Evolutionary conservation across 2,888 invertebrate genomes (phyloP), one percentile per base, ranked within the genome.

Genomic region (Trachelus stipa): DNA sequence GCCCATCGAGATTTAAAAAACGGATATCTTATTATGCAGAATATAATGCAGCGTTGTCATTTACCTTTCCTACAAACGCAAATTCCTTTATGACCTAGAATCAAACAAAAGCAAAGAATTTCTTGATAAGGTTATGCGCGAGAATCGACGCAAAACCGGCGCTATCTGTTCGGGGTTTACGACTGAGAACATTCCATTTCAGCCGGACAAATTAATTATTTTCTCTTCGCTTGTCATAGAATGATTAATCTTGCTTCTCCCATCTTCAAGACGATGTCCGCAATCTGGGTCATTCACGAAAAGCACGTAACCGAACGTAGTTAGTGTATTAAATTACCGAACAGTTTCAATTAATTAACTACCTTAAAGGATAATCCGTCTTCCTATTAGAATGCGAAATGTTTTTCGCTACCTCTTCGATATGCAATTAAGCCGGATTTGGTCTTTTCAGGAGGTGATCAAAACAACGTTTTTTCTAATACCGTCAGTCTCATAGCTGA

Each of bases 271-370:
- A 80, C 81, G 79, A 81, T 81, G 83, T 85, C 82, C 83, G 81
- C 82, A 84, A 84, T 83, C 83, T 84, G 82, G 85, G 84, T 86
- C 87, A 84, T 84, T 85, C 81, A 76, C 78, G 82, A 69, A 75
- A 81, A 82, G 73, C 82, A 77, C 79, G 76, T 73, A 69, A 56
- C 74, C 75, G 68, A 79, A 84, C 78, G 82, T 81, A 87, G 82
- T 85, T 81, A 68, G 78, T 85, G 78, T 83, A 84, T 87, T 85
- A 82, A 88, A 88, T 86, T 84, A 87, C 80, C 83, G 80, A 76
- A 78, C 75, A 80, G 78, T 81, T 81, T 81, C 81, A 82, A 88
- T 88, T 87, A 88, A 88, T 88, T 87, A 86, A 83, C 77, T 80
- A 77, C 81, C 84, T 86, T 87, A 81, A 84, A 86, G 83, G 82